Evolutionary conservation across 1,140 invertebrate genomes (phyloP), one percentile per base, ranked within the genome.

Genomic region (Calephelis nemesis): DNA sequence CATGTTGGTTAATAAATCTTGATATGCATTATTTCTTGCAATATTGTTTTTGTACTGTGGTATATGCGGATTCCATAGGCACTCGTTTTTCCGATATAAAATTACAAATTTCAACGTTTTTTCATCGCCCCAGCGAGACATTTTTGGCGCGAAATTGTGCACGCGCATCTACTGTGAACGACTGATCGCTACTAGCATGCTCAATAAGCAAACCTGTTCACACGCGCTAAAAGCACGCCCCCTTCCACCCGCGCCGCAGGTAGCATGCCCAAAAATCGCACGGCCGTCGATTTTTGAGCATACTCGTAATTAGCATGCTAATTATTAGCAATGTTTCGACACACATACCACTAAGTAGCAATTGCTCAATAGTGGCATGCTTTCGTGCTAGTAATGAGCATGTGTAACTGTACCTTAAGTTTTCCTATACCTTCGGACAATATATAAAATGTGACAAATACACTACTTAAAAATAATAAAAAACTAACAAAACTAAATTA

Each of bases 121-220:
- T 49, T 75, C 74, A 10, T 75, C 69, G 52, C 74, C 69, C 71
- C 71, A 75, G 62, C 71, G 74, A 69, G 68, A 66, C 69, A 75
- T 75, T 58, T 67, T 74, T 15, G 45, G 50, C 15, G 40, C 47
- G 47, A 63, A 70, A 65, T 63, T 60, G 40, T 64, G 54, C 66
- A 62, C 54, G 58, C 58, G 63, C 47, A 62, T 40, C 42, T 69
- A 11, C 50, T 64, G 64, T 19, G 4, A 63, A 65, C 52, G 65
- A 67, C 58, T 63, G 65, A 73, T 65, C 58, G 68, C 58, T 70
- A 69, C 54, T 67, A 68, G 65, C 60, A 74, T 69, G 68, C 63
- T 69, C 48, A 69, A 60, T 69, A 65, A 70, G 47, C 66, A 68
- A 73, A 69, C 67, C 67, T 73, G 71, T 73, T 69, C 49, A 73